Base-by-base conservation (phyloP, 30 jellyfish, hydroid and myxozoan species). In the Nemopilema nomurai region DNA sequence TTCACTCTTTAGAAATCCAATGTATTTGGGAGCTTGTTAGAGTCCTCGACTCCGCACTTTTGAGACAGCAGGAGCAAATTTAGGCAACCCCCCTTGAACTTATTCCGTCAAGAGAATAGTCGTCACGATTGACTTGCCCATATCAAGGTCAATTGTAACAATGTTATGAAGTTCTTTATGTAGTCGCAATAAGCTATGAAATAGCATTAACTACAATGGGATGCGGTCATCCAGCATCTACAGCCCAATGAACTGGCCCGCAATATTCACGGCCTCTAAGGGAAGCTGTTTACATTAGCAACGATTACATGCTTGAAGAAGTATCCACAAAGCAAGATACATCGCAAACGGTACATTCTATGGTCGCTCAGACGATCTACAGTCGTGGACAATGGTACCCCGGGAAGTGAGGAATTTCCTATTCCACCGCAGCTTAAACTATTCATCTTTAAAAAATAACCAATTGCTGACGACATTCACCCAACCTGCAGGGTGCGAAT, bases 101-200 rank as follows among this genome's bases (percentile, higher is more conserved):
- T 13, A 6, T 3, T 6, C 13, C 13, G 13, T 6, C 6, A 41
- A 41, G 57, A 41, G 6, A 41, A 41, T 41, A 24, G 31, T 49
- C 80, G 86, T 83, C 80, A 71, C 91, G 81, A 51, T 18, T 62
- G 91, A 83, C 68, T 83, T 83, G 62, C 72, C 77, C 64, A 69
- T 21, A 31, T 62, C 52, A 74, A 51, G 86, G 50, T 72, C 81
- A 71, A 71, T 72, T 83, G 85, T 71, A 70, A 63, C 80, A 83
- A 69, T 51, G 85, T 83, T 83, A 69, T 71, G 76, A 71, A 62
- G 76, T 9, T 53, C 80, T 53, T 76, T 26, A 64, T 29, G 76
- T 80, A 49, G 63, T 83, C 31, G 74, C 62, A 25, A 33, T 22
- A 0, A 57, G 25, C 91, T 51, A 1, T 50, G 69, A 71, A 32